Conservation (phyloP, 2,888 invertebrate genomes). For the Neocrepidodera transversa region DNA sequence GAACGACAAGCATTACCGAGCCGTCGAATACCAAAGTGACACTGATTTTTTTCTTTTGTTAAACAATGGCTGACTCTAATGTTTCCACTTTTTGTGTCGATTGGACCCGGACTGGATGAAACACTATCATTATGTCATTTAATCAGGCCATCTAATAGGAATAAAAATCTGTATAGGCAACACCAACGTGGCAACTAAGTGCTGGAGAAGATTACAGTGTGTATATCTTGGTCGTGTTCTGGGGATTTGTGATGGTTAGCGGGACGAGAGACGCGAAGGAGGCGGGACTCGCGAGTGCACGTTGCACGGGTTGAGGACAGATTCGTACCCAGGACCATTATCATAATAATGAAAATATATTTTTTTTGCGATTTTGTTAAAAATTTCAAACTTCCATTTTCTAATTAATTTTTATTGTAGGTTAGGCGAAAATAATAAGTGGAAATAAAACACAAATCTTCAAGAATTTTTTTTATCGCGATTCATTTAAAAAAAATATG, state of each 20-base stretch:
- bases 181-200: slow-evolving; percentile 52
- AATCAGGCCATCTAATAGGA: slow-evolving; percentile 23
- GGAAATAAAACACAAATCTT: too few relatives aligned
- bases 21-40: too few relatives aligned
- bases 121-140: slow-evolving; percentile 29
- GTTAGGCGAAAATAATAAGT: too few relatives aligned
- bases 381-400: too few relatives aligned
- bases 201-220: slow-evolving; percentile 58
- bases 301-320: slow-evolving; percentile 39
- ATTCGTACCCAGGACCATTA: slow-evolving; percentile 8
- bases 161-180: slow-evolving; percentile 25
- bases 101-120: slow-evolving; percentile 21
- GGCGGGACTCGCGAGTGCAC: slow-evolving; percentile 53
- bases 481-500: too few relatives aligned
- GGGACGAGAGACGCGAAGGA: slow-evolving; percentile 40
- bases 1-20: too few relatives aligned
- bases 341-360: too few relatives aligned
- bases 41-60: too few relatives aligned
- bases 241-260: slow-evolving; percentile 56
- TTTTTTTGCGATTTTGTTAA: too few relatives aligned
- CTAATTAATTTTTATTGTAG: too few relatives aligned
- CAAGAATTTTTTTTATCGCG: too few relatives aligned
- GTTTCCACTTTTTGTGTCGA: slow-evolving; percentile 5
- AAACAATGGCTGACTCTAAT: too few relatives aligned
- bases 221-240: slow-evolving; percentile 59